These are phyloP conservation scores for Sciurus carolinensis DNA, from an alignment of 2,797 vertebrate species.

Conservation along the genomic window DNA sequence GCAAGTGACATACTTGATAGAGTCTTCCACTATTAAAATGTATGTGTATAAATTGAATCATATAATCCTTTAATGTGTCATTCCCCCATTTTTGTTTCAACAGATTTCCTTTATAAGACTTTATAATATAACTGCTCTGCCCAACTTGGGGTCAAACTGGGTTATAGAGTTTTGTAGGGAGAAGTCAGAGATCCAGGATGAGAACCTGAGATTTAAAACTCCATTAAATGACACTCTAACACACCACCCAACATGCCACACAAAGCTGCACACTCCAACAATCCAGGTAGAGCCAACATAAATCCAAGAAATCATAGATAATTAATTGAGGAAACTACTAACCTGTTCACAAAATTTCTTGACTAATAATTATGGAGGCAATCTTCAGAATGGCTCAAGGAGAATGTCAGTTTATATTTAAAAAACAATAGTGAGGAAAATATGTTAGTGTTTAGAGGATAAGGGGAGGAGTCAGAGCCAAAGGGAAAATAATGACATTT, in stretches of 20 bases:
- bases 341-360: too few species aligned
- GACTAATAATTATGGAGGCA: background rate
- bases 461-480: background rate
- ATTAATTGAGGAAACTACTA: background rate
- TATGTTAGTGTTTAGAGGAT: background rate
- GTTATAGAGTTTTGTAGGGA: too few species aligned
- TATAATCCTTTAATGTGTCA: background rate
- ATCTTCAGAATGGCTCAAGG: background rate
- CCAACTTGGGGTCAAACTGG: too few species aligned
- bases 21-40: background rate
- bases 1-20: background rate
- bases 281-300: too few species aligned
- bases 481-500: background rate
- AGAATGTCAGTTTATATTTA: background rate
- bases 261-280: too few species aligned
- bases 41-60: background rate
- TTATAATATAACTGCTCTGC: too few species aligned
- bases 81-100: background rate
- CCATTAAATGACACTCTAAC: too few species aligned
- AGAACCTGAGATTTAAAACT: too few species aligned
- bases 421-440: background rate
- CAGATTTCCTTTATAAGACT: background rate
- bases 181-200: too few species aligned
- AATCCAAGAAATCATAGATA: too few species aligned
- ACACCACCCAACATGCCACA: too few species aligned